A percentile compares a stretch with the other conserved stretches of the same genome.
Conservation (phyloP, 2,797 vertebrate genomes). For the Tinamus major region DNA sequence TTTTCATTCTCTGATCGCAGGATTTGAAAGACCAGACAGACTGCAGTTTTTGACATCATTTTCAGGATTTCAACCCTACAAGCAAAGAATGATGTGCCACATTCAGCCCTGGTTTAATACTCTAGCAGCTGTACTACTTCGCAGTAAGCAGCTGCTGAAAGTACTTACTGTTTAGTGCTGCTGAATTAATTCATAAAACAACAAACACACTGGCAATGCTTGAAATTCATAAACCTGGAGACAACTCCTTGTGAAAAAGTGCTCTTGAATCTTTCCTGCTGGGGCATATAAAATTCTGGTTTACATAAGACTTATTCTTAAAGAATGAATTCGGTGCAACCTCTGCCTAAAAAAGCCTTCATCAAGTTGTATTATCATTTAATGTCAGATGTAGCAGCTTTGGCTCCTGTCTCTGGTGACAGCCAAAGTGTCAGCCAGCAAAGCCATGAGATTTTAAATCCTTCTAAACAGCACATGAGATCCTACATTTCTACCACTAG, state of each 20-base stretch:
- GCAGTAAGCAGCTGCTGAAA: neutral
- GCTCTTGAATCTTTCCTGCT: neutral
- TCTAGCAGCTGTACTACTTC: neutral
- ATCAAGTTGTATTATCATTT: neutral
- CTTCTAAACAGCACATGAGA: neutral
- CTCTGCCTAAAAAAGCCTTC: neutral
- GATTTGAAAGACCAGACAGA: neutral
- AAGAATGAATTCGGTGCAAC: neutral
- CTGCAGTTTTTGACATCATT: neutral
- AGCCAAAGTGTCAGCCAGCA: neutral
- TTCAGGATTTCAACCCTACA: neutral
- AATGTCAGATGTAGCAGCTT: neutral
- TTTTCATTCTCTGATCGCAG: neutral
- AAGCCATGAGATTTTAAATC: no score
- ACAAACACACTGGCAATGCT: neutral
- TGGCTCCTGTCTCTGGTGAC: neutral
- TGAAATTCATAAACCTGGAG: neutral
- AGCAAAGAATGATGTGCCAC: neutral
- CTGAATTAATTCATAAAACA: conserved; percentile 35
- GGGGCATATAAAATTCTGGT: neutral
- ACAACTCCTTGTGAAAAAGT: neutral
- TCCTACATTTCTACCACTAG: neutral
- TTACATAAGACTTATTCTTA: neutral
- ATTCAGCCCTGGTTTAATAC: neutral
- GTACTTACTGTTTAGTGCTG: neutral